Conservation (phyloP, 2,113 vertebrate genomes). For the Sinocyclocheilus rhinocerous region DNA sequence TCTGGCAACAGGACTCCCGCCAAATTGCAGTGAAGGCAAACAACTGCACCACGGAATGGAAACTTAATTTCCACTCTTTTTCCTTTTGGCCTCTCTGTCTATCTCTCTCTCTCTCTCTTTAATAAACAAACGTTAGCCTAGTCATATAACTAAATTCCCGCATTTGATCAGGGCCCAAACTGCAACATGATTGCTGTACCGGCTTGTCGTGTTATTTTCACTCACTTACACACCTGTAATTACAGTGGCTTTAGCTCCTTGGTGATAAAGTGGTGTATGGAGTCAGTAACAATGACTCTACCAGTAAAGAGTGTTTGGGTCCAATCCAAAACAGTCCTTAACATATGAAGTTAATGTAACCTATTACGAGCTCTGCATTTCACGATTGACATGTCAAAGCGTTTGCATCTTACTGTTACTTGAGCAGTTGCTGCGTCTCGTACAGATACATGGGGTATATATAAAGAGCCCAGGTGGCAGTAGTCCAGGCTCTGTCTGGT, state of each 20-base stretch:
- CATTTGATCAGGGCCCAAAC: conserved; percentile 23
- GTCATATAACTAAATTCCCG: conserved; percentile 39
- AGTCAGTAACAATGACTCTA: background rate
- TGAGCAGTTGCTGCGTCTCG: conserved; percentile 8
- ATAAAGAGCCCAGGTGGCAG: conserved; percentile 30
- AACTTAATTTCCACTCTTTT: conserved; percentile 58
- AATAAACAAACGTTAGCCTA: conserved; percentile 42
- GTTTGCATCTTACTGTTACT: conserved; percentile 7
- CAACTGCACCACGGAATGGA: conserved; percentile 55
- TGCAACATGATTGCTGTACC: conserved; percentile 10
- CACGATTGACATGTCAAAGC: background rate
- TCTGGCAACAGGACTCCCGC: conserved; percentile 47
- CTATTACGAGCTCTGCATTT: background rate
- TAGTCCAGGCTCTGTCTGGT: conserved; percentile 45
- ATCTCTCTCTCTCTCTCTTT: conserved; percentile 39
- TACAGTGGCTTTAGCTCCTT: background rate
- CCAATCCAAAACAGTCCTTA: background rate
- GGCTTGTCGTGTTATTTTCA: conserved; percentile 8
- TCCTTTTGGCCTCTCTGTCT: background rate
- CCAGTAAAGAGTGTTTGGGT: background rate
- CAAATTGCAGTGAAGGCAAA: conserved; percentile 59
- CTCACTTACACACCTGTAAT: conserved; percentile 19
- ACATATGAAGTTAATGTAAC: background rate
- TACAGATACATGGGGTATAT: background rate
- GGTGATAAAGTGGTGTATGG: background rate